Percentiles rank a stretch among this genome's conserved stretches.
phyloP scores from a whole-genome alignment of 2,888 invertebrate genomes.

The Synergus japonicus region DNA sequence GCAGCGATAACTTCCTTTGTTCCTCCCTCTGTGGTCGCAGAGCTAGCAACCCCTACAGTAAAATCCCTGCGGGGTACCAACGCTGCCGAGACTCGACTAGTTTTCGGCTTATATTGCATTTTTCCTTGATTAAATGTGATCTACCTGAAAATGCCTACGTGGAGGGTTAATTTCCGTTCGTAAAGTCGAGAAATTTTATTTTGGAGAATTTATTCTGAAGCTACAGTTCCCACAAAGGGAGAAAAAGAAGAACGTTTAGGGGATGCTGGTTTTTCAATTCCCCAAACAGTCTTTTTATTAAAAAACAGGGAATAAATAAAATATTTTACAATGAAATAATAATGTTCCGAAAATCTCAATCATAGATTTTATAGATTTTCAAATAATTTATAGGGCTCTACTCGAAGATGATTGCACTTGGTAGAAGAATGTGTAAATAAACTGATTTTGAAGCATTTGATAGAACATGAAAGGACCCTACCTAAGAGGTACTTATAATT shows the following conservation, averaged over 20 bases:
- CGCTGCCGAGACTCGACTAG: conserved; percentile 78
- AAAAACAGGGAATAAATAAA: not conserved
- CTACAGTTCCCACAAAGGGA: not conserved
- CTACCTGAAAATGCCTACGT: conserved; percentile 42
- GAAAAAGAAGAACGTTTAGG: not conserved
- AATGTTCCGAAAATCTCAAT: not conserved
- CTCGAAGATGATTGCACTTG: not conserved
- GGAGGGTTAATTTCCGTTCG: conserved; percentile 34
- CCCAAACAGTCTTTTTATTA: not conserved
- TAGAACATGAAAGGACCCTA: conserved; percentile 39
- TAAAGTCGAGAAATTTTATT: conserved; percentile 22
- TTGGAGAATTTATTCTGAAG: not conserved
- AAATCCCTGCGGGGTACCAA: conserved; percentile 81
- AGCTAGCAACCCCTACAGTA: conserved; percentile 80
- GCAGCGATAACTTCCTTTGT: conserved; percentile 76
- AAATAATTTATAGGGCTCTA: not conserved
- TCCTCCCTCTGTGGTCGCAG: conserved; percentile 69
- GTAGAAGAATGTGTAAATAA: not conserved
- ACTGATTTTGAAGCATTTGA: not conserved
- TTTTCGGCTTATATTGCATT: conserved; percentile 73
- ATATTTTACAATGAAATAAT: too few species aligned
- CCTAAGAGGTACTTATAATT: conserved; percentile 51
- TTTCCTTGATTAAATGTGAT: conserved; percentile 72
- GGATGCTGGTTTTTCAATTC: not conserved
- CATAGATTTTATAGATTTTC: too few species aligned